Base-by-base conservation (phyloP, 1,140 invertebrate genomes). In the Drosophila nigrodunni region DNA sequence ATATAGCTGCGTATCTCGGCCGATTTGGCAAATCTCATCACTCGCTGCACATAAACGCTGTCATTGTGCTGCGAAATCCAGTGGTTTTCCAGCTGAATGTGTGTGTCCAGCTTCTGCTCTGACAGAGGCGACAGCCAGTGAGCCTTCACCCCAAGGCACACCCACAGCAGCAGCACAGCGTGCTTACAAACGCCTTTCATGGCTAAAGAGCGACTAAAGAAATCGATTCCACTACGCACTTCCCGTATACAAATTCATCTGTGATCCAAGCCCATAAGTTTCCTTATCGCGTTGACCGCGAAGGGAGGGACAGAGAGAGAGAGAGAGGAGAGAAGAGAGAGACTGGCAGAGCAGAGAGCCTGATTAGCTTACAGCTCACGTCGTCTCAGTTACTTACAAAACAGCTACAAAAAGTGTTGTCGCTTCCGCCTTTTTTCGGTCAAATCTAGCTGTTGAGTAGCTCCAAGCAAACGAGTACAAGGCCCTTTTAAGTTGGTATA, bases 1-100 rank as follows among this genome's bases (percentile, higher is more conserved):
- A 92, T 92, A 43, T 79, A 92, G 72, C 86, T 92, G 10, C 81
- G 78, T 74, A 92, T 92, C 75, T 92, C 90, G 1, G 90, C 90
- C 11, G 83, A 70, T 44, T 92, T 92, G 37, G 90, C 79, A 64
- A 86, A 62, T 3, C 87, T 69, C 90, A 92, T 90, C 7, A 92
- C 52, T 4, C 82, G 81, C 64, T 82, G 78, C 15, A 92, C 87
- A 50, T 92, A 92, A 37, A 30, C 59, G 25, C 77, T 90, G 15
- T 92, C 83, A 34, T 91, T 90, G 58, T 78, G 59, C 44, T 85
- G 67, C 13, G 83, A 78, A 18, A 92, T 91, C 25, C 80, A 75
- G 47, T 91, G 80, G 52, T 82, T 86, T 58, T 82, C 46, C 30
- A 81, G 61, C 61, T 91, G 85, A 30, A 85, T 83, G 18, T 72